A percentile compares a stretch with the other conserved stretches of the same genome.
Evolutionary conservation across 2,797 vertebrate genomes (phyloP).

Genomic region (Urophycis tenuis): DNA sequence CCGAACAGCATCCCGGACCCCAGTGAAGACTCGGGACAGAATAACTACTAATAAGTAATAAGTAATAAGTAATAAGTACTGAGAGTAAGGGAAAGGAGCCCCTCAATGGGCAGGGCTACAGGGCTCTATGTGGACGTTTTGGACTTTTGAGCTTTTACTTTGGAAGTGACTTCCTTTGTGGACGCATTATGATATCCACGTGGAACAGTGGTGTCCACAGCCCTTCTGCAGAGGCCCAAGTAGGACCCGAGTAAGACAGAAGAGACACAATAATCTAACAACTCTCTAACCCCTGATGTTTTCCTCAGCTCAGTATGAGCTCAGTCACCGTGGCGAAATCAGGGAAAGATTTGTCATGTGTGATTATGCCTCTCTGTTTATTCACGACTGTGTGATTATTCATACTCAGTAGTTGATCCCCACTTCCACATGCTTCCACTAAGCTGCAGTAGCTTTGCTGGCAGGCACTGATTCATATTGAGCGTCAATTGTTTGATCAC

Average conservation of each 20-base stretch:
- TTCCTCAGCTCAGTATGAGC: background rate
- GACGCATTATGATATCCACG: no score
- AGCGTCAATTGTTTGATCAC: no score
- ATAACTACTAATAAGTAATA: no score
- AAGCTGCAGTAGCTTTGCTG: background rate
- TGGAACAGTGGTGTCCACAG: no score
- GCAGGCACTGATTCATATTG: no score
- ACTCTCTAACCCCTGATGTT: background rate
- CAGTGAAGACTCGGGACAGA: no score
- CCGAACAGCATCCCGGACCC: no score
- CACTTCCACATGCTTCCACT: background rate
- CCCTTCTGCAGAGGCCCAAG: background rate
- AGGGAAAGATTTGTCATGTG: background rate
- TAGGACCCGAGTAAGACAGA: background rate
- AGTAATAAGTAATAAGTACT: no score
- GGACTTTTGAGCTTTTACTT: background rate
- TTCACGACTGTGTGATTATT: background rate
- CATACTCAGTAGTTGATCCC: background rate
- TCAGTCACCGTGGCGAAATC: background rate
- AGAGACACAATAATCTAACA: background rate
- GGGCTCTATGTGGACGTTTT: no score
- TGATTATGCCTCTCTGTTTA: background rate
- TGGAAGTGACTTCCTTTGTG: no score
- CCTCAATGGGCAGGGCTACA: no score
- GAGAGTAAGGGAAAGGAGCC: no score